Evolutionary conservation across 2,888 invertebrate species (phyloP), one percentile per base, ranked within the genome.

Genomic region (Taenaris catops): DNA sequence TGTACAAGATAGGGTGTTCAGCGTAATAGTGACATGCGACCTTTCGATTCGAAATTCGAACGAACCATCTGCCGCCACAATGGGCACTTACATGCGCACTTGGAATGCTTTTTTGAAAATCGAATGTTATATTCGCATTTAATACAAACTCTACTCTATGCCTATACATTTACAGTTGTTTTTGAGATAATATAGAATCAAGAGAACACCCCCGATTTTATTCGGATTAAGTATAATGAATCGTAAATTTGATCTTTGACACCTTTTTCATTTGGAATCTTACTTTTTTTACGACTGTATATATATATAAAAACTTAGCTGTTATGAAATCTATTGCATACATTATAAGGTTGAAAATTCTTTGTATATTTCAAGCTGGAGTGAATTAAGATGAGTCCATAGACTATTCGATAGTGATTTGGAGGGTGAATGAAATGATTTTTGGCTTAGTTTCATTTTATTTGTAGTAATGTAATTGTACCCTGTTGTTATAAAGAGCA

Each of bases 221-320:
- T 70, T 54, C 59, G 83, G 84, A 84, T 86, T 86, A 83, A 73
- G 75, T 75, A 83, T 84, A 84, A 84, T 84, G 84, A 84, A 80
- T 83, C 80, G 84, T 83, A 84, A 86, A 86, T 86, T 83, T 80
- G 83, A 86, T 84, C 84, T 86, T 83, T 84, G 83, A 83, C 86
- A 86, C 86, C 84, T 86, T 81, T 86, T 81, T 79, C 80, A 81
- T 83, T 84, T 79, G 70, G 71, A 67, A 70, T 70, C 72, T 59
- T 63, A 54, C 57, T 73, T 78, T 80, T n/a, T 79, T 71, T 74
- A 65, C 71, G 65, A 74, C 69, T 75, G 69, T 69, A 55, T 56
- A 25, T 5, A 23, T 23, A n/a, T n/a, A n/a, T n/a, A n/a, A n/a
- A n/a, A n/a, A n/a, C n/a, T n/a, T n/a, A 17, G 17, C 14, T n/a